phyloP scores from a whole-genome alignment of 2,113 vertebrate species.

The Otis tarda region DNA sequence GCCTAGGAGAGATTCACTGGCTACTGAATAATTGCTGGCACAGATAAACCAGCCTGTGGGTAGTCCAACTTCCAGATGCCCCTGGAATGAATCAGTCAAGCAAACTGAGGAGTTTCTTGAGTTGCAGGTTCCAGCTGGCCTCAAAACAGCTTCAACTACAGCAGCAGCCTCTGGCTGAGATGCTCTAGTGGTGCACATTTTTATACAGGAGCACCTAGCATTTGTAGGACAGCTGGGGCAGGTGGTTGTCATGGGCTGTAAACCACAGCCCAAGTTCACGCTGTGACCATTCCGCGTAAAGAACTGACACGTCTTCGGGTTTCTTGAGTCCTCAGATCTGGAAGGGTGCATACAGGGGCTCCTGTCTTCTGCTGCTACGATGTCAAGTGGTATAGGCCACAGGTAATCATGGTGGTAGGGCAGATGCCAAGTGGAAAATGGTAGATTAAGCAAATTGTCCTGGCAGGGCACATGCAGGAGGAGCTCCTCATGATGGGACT shows the following conservation, averaged over 20 bases:
- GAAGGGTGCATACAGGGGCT: background rate
- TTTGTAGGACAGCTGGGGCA: background rate
- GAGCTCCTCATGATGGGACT: background rate
- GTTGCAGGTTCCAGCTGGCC: background rate
- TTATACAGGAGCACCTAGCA: background rate
- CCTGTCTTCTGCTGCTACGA: background rate
- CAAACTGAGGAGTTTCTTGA: background rate
- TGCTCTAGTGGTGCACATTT: fast-evolving
- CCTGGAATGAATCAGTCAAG: background rate
- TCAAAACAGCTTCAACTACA: background rate
- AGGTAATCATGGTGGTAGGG: background rate
- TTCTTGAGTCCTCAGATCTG: background rate
- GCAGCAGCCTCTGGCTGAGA: background rate
- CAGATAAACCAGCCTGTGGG: background rate
- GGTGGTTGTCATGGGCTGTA: background rate
- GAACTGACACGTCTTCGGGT: background rate
- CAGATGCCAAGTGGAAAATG: background rate
- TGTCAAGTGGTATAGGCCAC: background rate
- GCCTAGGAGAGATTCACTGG: background rate
- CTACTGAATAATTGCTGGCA: background rate
- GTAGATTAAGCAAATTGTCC: background rate
- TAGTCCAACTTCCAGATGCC: background rate
- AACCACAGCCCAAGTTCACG: background rate
- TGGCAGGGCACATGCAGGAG: background rate
- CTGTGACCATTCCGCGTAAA: background rate